These are phyloP conservation scores for Melanostoma mellinum DNA, from an alignment of 2,888 invertebrate species.

Conservation along the genomic window DNA sequence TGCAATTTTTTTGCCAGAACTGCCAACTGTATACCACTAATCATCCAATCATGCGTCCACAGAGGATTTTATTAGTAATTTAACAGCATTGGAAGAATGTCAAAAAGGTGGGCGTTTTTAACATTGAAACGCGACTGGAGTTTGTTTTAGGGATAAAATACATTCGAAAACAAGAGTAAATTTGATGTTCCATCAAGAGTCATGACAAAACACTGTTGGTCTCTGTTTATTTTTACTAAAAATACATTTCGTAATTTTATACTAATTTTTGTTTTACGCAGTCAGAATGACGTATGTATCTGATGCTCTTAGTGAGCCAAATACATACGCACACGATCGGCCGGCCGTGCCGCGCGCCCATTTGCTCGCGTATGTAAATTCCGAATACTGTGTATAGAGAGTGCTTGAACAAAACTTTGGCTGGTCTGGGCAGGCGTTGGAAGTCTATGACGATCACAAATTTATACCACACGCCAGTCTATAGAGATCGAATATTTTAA, in stretches of 20 bases:
- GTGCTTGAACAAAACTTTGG: background rate
- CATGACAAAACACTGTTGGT: slow-evolving; percentile 13
- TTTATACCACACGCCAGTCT: slow-evolving; percentile 20
- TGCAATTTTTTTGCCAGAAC: background rate
- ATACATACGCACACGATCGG: slow-evolving; percentile 26
- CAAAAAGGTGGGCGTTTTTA: slow-evolving; percentile 1
- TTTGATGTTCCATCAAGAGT: slow-evolving; percentile 20
- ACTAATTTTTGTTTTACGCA: slow-evolving; percentile 58
- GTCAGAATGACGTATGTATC: slow-evolving; percentile 57
- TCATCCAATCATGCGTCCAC: slow-evolving; percentile 16
- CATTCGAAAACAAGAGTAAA: slow-evolving; percentile 16
- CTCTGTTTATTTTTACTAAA: slow-evolving; percentile 62
- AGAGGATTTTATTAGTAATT: slow-evolving; percentile 40
- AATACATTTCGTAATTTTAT: slow-evolving; percentile 72
- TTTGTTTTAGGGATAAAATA: slow-evolving; percentile 14
- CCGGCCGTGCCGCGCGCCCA: background rate
- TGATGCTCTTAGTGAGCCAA: slow-evolving; percentile 13
- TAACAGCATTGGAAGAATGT: slow-evolving; percentile 21
- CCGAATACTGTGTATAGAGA: background rate
- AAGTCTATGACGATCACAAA: slow-evolving; percentile 62
- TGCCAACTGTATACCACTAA: slow-evolving; percentile 2
- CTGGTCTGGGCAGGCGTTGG: slow-evolving; percentile 67
- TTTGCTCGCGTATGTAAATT: no score
- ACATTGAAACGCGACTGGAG: slow-evolving; percentile 27
- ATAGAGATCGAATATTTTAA: slow-evolving; percentile 46